These are phyloP conservation scores for Trachythela sp. DNA, from an alignment of 64 coral and sea anemone species.

Conservation along the genomic window DNA sequence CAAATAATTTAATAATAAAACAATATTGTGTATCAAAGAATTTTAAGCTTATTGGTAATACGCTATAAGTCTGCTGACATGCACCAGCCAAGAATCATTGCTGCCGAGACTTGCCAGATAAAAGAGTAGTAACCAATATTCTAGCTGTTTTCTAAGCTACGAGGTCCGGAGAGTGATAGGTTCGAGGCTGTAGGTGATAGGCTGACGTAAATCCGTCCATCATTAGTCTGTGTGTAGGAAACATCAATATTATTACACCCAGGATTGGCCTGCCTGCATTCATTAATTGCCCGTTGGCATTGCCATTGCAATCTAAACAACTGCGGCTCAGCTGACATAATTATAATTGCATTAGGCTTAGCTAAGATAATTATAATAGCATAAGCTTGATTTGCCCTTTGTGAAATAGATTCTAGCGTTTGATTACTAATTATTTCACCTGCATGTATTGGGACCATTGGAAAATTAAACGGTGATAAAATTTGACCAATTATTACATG, in stretches of 20 bases:
- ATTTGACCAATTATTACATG: too few relatives aligned
- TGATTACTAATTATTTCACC: too few relatives aligned
- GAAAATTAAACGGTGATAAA: too few relatives aligned
- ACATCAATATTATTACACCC: background rate
- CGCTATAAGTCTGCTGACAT: background rate
- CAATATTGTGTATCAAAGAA: too few relatives aligned
- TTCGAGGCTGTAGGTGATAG: background rate
- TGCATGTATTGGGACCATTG: too few relatives aligned
- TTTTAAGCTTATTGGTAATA: background rate
- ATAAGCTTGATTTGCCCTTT: too few relatives aligned
- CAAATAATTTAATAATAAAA: too few relatives aligned
- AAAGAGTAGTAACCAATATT: too few relatives aligned
- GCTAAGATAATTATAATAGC: background rate
- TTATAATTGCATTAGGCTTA: background rate
- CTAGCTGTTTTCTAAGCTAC: background rate
- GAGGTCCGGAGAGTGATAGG: background rate
- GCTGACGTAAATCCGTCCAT: background rate
- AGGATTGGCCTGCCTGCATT: background rate
- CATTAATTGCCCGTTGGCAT: background rate
- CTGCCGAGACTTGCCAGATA: background rate
- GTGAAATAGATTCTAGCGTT: too few relatives aligned
- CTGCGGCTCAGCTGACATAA: background rate
- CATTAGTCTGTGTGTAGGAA: background rate
- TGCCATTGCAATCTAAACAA: background rate
- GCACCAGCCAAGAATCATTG: background rate